Evolutionary conservation across 2,888 invertebrate species (phyloP).

Genomic region (Alloscopus bannaensis): DNA sequence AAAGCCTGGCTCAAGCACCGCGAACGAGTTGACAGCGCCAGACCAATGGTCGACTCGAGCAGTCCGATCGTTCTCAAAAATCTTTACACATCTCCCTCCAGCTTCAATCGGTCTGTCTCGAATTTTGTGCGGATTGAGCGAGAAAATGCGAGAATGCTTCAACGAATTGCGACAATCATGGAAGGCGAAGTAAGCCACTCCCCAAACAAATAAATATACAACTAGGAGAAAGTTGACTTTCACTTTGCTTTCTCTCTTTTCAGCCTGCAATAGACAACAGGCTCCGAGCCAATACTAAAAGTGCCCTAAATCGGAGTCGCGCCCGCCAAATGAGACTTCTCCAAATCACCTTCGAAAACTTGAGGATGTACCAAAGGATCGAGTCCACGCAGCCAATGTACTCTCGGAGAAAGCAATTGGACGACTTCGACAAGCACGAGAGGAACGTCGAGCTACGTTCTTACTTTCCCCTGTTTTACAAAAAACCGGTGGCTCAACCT

Average conservation of each 20-base stretch:
- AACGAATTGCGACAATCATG: conserved; percentile 68
- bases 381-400: conserved; percentile 65
- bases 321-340: conserved; percentile 64
- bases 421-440: conserved; percentile 64
- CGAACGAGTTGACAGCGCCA: conserved; percentile 56
- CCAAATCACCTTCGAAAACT: conserved; percentile 70
- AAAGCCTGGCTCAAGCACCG: conserved; percentile 58
- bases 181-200: conserved; percentile 59
- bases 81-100: conserved; percentile 55
- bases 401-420: conserved; percentile 58
- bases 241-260: conserved; percentile 8
- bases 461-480: conserved; percentile 69
- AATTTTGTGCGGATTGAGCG: conserved; percentile 69
- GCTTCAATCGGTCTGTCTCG: conserved; percentile 65
- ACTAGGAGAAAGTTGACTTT: neutral
- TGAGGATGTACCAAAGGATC: conserved; percentile 69
- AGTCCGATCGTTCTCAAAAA: conserved; percentile 58
- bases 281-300: conserved; percentile 8
- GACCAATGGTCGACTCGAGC: conserved; percentile 64
- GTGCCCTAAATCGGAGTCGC: conserved; percentile 47
- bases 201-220: neutral
- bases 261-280: conserved; percentile 64
- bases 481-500: conserved; percentile 27
- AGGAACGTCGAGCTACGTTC: conserved; percentile 62
- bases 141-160: conserved; percentile 69